Evolutionary conservation across 2,888 invertebrate species (phyloP).

Genomic region (Ennomos quercinarius): DNA sequence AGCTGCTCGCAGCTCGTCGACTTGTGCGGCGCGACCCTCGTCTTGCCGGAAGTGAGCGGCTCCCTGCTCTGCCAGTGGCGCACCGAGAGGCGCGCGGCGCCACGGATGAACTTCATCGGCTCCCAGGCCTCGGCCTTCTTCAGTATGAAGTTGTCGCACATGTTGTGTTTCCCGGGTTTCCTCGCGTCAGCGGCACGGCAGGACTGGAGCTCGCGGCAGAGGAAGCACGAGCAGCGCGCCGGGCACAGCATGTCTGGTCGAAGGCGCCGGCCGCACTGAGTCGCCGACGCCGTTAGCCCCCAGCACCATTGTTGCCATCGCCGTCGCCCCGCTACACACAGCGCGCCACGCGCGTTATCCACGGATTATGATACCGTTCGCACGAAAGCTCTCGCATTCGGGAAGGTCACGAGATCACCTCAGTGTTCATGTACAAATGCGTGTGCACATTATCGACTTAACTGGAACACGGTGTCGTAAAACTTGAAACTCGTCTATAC

Average conservation of each 20-base stretch:
- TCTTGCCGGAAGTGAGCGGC: slow-evolving; percentile 73
- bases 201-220: slow-evolving; percentile 90
- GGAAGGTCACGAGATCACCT: slow-evolving; percentile 42
- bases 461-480: slow-evolving; percentile 38
- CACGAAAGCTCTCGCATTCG: slow-evolving; percentile 50
- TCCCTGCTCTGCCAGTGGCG: slow-evolving; percentile 82
- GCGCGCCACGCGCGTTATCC: slow-evolving; percentile 60
- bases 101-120: slow-evolving; percentile 78
- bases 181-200: slow-evolving; percentile 83
- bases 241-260: slow-evolving; percentile 88
- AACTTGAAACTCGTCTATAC: slow-evolving; percentile 48
- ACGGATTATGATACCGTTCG: slow-evolving; percentile 73
- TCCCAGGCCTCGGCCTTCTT: slow-evolving; percentile 83
- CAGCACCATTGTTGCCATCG: slow-evolving; percentile 63
- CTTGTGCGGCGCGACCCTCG: slow-evolving; percentile 70
- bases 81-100: slow-evolving; percentile 81
- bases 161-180: slow-evolving; percentile 71
- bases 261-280: slow-evolving; percentile 76
- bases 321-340: slow-evolving; percentile 57
- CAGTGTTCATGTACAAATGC: slow-evolving; percentile 22
- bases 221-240: slow-evolving; percentile 90
- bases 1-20: slow-evolving; percentile 82
- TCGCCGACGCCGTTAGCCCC: slow-evolving; percentile 57
- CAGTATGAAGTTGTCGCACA: slow-evolving; percentile 84
- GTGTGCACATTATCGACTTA: slow-evolving; percentile 35